A percentile compares a stretch with the other conserved stretches of the same genome.
phyloP scores from a whole-genome alignment of 1,140 invertebrate species.

The Calephelis nemesis region DNA sequence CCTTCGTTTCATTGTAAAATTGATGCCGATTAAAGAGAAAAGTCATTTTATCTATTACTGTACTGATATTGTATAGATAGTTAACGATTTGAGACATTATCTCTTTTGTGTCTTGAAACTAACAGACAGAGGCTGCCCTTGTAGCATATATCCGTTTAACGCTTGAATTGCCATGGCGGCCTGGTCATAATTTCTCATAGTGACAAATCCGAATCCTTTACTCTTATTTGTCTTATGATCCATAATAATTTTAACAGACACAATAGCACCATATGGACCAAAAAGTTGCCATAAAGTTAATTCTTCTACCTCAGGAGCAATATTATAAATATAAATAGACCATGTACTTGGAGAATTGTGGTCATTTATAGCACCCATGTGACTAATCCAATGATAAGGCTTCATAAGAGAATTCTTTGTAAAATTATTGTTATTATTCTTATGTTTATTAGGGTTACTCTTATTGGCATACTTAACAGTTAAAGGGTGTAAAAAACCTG shows the following conservation, averaged over 20 bases:
- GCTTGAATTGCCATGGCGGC: slow-evolving; percentile 98
- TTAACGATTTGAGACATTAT: slow-evolving; percentile 68
- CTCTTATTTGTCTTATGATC: slow-evolving; percentile 99
- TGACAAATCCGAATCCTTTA: slow-evolving; percentile 99
- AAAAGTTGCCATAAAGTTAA: slow-evolving; percentile 99
- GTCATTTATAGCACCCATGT: slow-evolving; percentile 79
- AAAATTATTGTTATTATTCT: slow-evolving; percentile 75
- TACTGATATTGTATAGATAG: slow-evolving; percentile 72
- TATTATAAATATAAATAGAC: slow-evolving; percentile 99
- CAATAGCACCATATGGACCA: slow-evolving; percentile 99
- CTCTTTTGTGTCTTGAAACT: slow-evolving; percentile 97
- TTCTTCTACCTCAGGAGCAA: slow-evolving; percentile 98
- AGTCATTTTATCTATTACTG: slow-evolving; percentile 70
- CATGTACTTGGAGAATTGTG: slow-evolving; percentile 86
- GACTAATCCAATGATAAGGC: slow-evolving; percentile 76
- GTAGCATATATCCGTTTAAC: slow-evolving; percentile 97
- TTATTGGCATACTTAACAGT: slow-evolving; percentile 80
- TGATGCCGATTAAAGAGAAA: slow-evolving; percentile 66
- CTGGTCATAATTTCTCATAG: slow-evolving; percentile 99
- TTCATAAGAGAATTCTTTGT: slow-evolving; percentile 66
- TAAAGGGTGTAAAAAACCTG: slow-evolving; percentile 76
- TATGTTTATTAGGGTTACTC: slow-evolving; percentile 75
- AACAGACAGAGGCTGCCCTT: slow-evolving; percentile 98
- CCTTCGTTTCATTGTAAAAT: slow-evolving; percentile 52
- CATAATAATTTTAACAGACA: slow-evolving; percentile 98